These are phyloP conservation scores for Calameuta filiformis DNA, from an alignment of 2,888 invertebrate species.

Conservation along the genomic window DNA sequence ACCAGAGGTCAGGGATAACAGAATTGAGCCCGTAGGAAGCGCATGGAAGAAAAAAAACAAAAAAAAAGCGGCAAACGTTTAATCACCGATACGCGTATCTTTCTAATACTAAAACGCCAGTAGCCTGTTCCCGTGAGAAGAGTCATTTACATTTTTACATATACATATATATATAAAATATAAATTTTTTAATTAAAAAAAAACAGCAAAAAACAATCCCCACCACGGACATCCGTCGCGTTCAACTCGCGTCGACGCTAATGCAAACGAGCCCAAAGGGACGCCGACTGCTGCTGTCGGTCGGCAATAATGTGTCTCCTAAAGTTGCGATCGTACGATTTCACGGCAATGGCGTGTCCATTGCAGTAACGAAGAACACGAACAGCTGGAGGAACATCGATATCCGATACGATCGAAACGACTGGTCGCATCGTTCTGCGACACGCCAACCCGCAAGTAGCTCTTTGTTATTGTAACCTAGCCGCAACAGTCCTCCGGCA, in stretches of 20 bases:
- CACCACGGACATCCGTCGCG: not conserved
- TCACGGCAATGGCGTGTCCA: not conserved
- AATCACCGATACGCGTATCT: not conserved
- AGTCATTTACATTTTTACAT: not conserved
- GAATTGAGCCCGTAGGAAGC: not conserved
- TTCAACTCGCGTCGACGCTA: slow-evolving; percentile 14
- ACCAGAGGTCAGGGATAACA: not conserved
- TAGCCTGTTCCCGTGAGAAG: not conserved
- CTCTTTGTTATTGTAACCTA: not conserved
- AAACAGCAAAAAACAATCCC: not conserved
- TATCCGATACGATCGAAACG: slow-evolving; percentile 28
- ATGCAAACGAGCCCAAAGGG: slow-evolving; percentile 15
- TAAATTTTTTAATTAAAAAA: not conserved
- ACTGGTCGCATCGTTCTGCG: not conserved
- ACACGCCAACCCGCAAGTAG: not conserved
- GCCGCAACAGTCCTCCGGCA: not conserved
- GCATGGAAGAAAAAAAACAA: too few relatives aligned
- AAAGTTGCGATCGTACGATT: slow-evolving; percentile 20
- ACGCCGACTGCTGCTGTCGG: slow-evolving; percentile 9
- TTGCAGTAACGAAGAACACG: not conserved
- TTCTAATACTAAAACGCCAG: not conserved
- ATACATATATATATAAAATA: too few relatives aligned
- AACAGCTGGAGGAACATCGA: slow-evolving; percentile 20
- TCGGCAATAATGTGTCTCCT: slow-evolving; percentile 10
- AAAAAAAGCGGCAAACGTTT: not conserved